Percentiles rank a stretch among this genome's conserved stretches.
Evolutionary conservation across 2,888 invertebrate species (phyloP).

Genomic region (Acheta domesticus): DNA sequence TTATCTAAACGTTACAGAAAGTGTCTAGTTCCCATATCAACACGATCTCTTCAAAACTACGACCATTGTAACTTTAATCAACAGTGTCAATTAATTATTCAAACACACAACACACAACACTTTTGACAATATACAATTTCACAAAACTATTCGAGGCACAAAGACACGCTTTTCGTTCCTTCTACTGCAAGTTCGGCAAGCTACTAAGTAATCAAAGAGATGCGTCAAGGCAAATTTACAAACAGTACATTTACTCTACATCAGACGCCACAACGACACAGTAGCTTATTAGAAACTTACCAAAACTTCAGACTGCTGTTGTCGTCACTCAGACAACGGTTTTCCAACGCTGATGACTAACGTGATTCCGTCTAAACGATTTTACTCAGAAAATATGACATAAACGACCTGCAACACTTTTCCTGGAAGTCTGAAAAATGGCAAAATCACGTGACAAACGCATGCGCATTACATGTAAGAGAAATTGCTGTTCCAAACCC

Average conservation of each 20-base stretch:
- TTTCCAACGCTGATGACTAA: conserved; percentile 35
- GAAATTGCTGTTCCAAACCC: neutral
- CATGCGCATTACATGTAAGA: conserved; percentile 30
- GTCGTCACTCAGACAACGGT: conserved; percentile 33
- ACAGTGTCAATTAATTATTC: too few species aligned
- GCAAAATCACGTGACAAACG: conserved; percentile 35
- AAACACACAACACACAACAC: too few species aligned
- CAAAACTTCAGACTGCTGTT: conserved; percentile 32
- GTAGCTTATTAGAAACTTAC: conserved; percentile 33
- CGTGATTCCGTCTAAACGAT: conserved; percentile 34
- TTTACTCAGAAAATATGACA: conserved; percentile 36
- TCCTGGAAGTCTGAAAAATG: conserved; percentile 36
- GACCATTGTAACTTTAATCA: too few species aligned
- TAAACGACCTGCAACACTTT: conserved; percentile 35
- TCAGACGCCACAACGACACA: conserved; percentile 20
- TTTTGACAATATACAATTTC: too few species aligned
- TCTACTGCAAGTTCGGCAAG: neutral
- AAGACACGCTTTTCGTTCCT: too few species aligned
- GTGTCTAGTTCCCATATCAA: too few species aligned
- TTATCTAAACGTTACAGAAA: too few species aligned
- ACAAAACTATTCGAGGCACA: too few species aligned
- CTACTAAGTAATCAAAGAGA: neutral
- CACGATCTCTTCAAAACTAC: too few species aligned
- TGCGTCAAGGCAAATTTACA: conserved; percentile 33
- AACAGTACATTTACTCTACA: conserved; percentile 4